Conservation (phyloP, 2,888 invertebrate species). For the Labia minor region DNA sequence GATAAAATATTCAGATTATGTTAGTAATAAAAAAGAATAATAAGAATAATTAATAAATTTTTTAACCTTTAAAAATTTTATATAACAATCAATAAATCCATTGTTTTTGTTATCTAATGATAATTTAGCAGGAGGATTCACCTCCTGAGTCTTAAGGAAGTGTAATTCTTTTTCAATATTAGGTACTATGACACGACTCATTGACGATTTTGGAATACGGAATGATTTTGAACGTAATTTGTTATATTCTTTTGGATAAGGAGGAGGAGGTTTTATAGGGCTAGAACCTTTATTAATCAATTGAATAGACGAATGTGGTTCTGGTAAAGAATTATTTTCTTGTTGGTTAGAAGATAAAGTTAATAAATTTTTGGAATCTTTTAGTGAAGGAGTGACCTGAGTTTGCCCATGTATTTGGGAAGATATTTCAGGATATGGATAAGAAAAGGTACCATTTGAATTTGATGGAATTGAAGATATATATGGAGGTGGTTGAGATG, state of each 20-base stretch:
- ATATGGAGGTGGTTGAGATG: no score
- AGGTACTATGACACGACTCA: constrained; percentile 57
- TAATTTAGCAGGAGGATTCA: constrained; percentile 37
- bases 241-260: neutral
- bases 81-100: neutral
- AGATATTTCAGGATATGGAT: no score
- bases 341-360: no score
- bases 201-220: neutral
- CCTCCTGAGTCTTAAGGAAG: constrained; percentile 45
- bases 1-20: neutral
- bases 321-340: neutral
- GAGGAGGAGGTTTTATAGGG: neutral
- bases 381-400: no score
- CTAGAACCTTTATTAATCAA: no score
- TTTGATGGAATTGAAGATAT: no score
- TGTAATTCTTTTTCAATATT: constrained; percentile 81
- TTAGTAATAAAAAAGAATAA: neutral
- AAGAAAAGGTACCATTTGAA: no score
- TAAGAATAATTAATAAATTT: neutral
- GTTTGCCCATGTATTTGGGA: no score
- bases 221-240: neutral
- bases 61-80: neutral
- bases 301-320: neutral
- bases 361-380: no score
- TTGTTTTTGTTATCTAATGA: constrained; percentile 31